phyloP scores from a whole-genome alignment of 2,797 vertebrate species.

The Cyprinodon diabolis region DNA sequence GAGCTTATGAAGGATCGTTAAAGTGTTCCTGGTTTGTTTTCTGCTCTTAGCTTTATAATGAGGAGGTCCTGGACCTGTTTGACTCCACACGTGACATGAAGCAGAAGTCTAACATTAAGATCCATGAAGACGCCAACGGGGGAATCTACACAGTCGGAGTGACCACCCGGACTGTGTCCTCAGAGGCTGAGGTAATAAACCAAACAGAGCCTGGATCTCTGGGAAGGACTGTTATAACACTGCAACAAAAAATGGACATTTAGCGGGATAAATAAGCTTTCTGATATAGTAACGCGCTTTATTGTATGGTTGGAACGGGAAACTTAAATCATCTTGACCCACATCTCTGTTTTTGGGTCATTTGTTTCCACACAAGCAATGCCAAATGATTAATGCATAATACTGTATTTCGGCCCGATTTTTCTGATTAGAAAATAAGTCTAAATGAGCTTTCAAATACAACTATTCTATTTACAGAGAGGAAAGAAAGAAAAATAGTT shows the following conservation, averaged over 20 bases:
- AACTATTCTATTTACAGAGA: no score
- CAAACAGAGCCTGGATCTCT: neutral
- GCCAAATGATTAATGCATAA: neutral
- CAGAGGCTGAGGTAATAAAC: conserved; percentile 87
- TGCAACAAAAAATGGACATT: neutral
- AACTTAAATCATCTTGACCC: neutral
- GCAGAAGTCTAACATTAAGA: conserved; percentile 95
- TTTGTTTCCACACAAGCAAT: neutral
- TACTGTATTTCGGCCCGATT: neutral
- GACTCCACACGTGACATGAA: conserved; percentile 91
- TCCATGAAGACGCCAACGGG: conserved; percentile 92
- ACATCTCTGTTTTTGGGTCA: neutral
- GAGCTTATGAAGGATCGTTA: no score
- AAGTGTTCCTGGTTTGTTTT: no score
- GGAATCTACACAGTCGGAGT: conserved; percentile 97
- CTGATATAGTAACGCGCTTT: no score
- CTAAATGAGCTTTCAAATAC: no score
- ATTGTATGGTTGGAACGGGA: neutral
- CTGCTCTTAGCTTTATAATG: conserved; percentile 90
- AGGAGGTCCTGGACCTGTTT: conserved; percentile 96
- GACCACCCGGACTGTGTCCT: conserved; percentile 89
- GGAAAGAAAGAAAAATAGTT: no score
- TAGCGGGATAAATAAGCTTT: no score
- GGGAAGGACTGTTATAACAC: neutral
- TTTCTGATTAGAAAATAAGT: neutral